Conservation (phyloP, 2,888 invertebrate species). For the Heliconius erato region DNA sequence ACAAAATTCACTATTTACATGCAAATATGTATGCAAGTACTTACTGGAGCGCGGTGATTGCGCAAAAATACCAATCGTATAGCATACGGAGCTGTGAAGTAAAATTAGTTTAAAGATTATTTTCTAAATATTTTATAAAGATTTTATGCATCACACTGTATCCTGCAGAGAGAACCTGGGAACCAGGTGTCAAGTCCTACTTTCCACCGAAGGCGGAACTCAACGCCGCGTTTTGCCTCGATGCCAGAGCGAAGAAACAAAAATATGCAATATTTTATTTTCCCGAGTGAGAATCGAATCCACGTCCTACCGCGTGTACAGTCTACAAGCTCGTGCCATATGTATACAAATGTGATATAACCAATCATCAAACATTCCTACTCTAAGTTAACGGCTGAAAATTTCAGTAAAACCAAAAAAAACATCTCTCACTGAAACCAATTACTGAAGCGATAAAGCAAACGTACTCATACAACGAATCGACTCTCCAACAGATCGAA, state of each 20-base stretch:
- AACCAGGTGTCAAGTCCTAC: neutral
- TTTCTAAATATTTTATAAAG: neutral
- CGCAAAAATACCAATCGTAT: neutral
- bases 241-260: neutral
- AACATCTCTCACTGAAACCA: conserved; percentile 29
- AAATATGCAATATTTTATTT: no score
- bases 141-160: neutral
- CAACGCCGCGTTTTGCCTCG: neutral
- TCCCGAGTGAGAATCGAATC: no score
- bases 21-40: conserved; percentile 16
- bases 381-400: conserved; percentile 6
- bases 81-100: neutral
- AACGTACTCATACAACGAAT: conserved; percentile 47
- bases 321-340: no score
- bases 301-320: no score
- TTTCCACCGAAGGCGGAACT: neutral
- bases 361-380: neutral
- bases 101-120: neutral
- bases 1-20: conserved; percentile 29
- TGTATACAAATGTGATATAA: neutral
- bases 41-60: neutral
- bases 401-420: conserved; percentile 22
- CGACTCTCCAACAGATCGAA: conserved; percentile 37
- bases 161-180: neutral
- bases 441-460: conserved; percentile 42